Conservation (phyloP, 2,888 invertebrate species). For the Oxyscelio sp. region DNA sequence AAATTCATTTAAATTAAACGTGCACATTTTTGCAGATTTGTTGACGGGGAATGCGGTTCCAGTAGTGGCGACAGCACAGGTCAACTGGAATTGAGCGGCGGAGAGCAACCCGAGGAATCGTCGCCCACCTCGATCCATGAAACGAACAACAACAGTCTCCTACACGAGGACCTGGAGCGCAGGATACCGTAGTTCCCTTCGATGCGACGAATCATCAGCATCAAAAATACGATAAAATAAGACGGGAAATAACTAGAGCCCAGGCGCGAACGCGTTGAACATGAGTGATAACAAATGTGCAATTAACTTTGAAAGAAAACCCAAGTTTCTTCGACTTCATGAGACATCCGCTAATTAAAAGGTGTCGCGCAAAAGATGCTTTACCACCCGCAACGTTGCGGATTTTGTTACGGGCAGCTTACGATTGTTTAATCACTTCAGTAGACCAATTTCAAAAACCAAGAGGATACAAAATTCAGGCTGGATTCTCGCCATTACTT, state of each 20-base stretch:
- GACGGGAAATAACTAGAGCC: constrained; percentile 32
- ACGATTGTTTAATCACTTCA: too few species aligned
- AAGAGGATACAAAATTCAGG: background rate
- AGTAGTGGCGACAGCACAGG: constrained; percentile 88
- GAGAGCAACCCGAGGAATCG: constrained; percentile 86
- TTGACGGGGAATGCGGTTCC: constrained; percentile 87
- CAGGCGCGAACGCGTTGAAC: constrained; percentile 43
- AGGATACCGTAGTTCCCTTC: constrained; percentile 58
- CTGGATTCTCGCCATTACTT: background rate
- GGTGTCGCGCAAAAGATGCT: background rate
- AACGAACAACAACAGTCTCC: constrained; percentile 90
- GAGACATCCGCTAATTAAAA: constrained; percentile 19
- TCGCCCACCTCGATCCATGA: constrained; percentile 88
- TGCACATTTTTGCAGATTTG: constrained; percentile 82
- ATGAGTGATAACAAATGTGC: constrained; percentile 40
- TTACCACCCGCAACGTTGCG: background rate
- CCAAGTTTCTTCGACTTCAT: constrained; percentile 25
- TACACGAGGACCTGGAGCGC: constrained; percentile 90
- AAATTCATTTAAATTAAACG: background rate
- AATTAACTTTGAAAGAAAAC: constrained; percentile 27
- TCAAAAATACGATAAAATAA: constrained; percentile 50
- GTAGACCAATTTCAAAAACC: too few species aligned
- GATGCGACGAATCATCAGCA: constrained; percentile 39
- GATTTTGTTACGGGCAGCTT: background rate
- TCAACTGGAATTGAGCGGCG: constrained; percentile 86